Conservation (phyloP, 2,113 vertebrate genomes). For the Gymnogyps californianus region DNA sequence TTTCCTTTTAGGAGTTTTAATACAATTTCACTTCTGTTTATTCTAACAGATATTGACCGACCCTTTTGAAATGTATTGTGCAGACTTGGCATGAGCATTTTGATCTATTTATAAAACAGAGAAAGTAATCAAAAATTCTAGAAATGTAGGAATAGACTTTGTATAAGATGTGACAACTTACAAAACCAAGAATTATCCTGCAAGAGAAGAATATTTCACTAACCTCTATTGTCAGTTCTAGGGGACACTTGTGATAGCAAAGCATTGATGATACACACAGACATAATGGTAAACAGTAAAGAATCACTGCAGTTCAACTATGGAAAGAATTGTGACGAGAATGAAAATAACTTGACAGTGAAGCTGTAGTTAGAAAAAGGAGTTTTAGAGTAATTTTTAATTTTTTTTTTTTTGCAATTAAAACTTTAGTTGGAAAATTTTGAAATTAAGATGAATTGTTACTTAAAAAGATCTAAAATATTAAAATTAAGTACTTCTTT, state of each 20-base stretch:
- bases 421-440: background rate
- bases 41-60: background rate
- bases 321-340: background rate
- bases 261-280: background rate
- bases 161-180: background rate
- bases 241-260: background rate
- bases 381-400: background rate
- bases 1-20: background rate
- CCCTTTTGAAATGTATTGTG: background rate
- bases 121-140: background rate
- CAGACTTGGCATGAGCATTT: background rate
- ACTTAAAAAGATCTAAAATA: background rate
- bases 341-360: background rate
- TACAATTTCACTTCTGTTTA: background rate
- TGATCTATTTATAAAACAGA: background rate
- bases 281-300: background rate
- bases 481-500: background rate
- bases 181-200: background rate
- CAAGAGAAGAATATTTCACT: background rate
- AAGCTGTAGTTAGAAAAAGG: background rate
- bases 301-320: background rate
- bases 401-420: background rate
- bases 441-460: background rate
- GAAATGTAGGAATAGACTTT: background rate
- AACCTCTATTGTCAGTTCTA: background rate